Percentiles rank a stretch among this genome's conserved stretches.
These are phyloP conservation scores for Pinctada fucata DNA, from an alignment of 2,888 invertebrate species.

Conservation along the genomic window DNA sequence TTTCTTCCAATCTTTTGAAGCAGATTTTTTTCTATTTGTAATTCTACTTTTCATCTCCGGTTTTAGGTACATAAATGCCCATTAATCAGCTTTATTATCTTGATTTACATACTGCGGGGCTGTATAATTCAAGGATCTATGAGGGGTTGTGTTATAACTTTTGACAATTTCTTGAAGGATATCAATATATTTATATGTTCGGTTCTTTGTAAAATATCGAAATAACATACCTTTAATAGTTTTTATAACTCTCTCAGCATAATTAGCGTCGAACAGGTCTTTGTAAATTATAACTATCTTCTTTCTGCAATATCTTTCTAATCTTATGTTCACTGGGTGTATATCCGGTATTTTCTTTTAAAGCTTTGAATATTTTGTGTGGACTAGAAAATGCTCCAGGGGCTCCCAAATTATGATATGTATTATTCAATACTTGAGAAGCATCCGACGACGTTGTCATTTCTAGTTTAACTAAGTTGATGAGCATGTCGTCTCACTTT, in stretches of 20 bases:
- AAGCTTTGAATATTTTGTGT: background rate
- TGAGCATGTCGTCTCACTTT: too few relatives aligned
- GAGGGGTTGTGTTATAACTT: conserved; percentile 42
- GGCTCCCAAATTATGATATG: background rate
- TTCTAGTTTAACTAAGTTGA: too few relatives aligned
- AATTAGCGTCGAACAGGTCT: background rate
- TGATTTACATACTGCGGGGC: too few relatives aligned
- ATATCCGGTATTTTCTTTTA: background rate
- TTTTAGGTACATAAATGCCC: too few relatives aligned
- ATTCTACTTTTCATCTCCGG: too few relatives aligned
- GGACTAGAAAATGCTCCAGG: conserved; percentile 3
- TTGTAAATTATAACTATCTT: conserved; percentile 12
- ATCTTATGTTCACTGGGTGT: conserved; percentile 1
- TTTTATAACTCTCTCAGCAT: conserved; percentile 27
- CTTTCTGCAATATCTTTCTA: conserved; percentile 3
- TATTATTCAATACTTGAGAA: too few relatives aligned
- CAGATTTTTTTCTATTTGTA: too few relatives aligned
- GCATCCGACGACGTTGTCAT: too few relatives aligned
- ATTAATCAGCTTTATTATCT: too few relatives aligned
- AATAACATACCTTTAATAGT: conserved; percentile 24
- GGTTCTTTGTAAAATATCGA: conserved; percentile 26
- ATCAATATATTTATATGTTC: conserved; percentile 38
- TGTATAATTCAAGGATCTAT: conserved; percentile 37
- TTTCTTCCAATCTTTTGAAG: too few relatives aligned
- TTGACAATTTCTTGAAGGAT: conserved; percentile 33